Conservation (phyloP, 2,888 invertebrate genomes). For the Taenaris catops region DNA sequence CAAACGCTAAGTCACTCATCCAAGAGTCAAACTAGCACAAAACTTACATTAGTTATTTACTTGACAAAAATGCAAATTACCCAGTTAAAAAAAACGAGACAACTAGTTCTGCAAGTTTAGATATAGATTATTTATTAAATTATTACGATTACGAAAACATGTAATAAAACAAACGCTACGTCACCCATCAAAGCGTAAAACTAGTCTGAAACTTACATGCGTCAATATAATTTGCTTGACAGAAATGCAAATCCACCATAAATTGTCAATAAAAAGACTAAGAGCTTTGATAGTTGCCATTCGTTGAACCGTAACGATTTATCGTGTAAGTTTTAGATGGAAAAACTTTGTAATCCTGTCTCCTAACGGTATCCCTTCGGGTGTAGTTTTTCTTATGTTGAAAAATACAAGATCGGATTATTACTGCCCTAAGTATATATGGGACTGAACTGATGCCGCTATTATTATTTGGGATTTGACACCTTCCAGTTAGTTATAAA, state of each 20-base stretch:
- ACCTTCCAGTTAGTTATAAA: no score
- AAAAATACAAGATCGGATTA: constrained; percentile 25
- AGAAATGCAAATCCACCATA: constrained; percentile 68
- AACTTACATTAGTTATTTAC: no score
- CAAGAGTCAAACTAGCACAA: no score
- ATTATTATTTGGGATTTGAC: neutral
- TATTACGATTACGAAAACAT: no score
- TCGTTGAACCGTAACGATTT: constrained; percentile 56
- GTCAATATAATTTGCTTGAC: constrained; percentile 26
- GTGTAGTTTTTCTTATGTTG: constrained; percentile 28
- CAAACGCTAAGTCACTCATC: no score
- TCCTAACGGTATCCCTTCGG: constrained; percentile 30
- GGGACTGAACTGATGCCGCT: neutral
- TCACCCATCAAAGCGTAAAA: no score
- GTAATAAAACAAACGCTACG: no score
- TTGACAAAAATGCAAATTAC: no score
- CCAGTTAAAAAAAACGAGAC: no score
- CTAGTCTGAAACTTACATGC: constrained; percentile 1
- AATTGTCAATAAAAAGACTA: constrained; percentile 59
- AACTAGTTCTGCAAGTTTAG: neutral
- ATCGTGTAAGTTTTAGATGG: constrained; percentile 72
- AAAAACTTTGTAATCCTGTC: constrained; percentile 69
- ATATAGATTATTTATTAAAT: no score
- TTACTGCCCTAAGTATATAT: constrained; percentile 21
- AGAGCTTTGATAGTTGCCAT: constrained; percentile 26